Evolutionary conservation across 2,113 vertebrate species (phyloP), one percentile per base, ranked within the genome.

Genomic region (Corvus moneduloides): DNA sequence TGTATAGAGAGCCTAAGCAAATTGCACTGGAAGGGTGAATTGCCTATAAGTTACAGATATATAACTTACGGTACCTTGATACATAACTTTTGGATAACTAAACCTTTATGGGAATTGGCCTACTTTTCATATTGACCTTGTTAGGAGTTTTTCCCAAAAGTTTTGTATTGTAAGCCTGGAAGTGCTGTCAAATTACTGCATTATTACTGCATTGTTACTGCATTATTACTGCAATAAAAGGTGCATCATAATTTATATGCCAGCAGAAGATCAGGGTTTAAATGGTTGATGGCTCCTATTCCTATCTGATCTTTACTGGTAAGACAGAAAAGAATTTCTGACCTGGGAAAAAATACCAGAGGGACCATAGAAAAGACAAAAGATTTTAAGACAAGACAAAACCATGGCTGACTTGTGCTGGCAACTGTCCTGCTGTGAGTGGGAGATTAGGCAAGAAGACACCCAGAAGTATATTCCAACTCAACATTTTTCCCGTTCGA

Each of bases 21-120:
- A 93, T 97, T 93, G 46, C 59, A 69, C 62, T 92, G 85, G 62
- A 94, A 97, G 33, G 43, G 22, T 66, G 66, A 92, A 85, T 68
- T 87, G 35, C 21, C 58, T 85, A 1, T 85, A 84, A 84, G 73
- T 81, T 71, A 84, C 43, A 89, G 43, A 61, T 41, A 75, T 41
- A 41, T 79, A 85, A 83, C 85, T 85, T 71, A 33, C 1, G 10
- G 21, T 62, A 54, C 90, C 93, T 94, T 88, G 46, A 90, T 83
- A 79, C 32, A 10, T 76, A 91, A 87, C 78, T 95, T 96, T 82
- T 30, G 83, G 83, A 76, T 73, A 87, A 61, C 87, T 73, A 56
- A 96, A 93, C 77, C 87, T 95, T 85, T 66, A 69, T 72, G 16
- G 26, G 22, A 85, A 77, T 58, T 88, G 85, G 13, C 85, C 92